phyloP scores from a whole-genome alignment of 2,888 invertebrate species.

The Microctonus aethiopoides region DNA sequence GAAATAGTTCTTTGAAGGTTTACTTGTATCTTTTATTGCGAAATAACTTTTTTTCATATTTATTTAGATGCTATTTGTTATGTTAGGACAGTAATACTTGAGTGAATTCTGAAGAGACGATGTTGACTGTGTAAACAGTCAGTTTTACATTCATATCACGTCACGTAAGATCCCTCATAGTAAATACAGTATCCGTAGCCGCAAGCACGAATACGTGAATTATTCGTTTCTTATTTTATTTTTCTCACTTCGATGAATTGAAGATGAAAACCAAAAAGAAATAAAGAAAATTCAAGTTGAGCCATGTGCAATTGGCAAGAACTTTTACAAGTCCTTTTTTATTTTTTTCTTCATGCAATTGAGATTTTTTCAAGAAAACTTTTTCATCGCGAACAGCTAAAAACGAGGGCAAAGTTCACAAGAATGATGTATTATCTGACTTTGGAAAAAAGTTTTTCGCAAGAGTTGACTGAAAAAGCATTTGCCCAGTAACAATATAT shows the following conservation, averaged over 20 bases:
- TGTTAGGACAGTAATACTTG: no score
- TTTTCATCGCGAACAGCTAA: neutral
- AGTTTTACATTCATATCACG: neutral
- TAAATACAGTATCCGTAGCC: neutral
- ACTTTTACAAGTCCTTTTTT: neutral
- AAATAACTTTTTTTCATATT: neutral
- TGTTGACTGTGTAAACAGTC: neutral
- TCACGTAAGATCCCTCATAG: neutral
- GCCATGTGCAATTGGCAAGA: neutral
- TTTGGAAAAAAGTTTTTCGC: neutral
- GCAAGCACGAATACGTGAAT: neutral
- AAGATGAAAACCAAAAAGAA: neutral
- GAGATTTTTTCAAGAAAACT: neutral
- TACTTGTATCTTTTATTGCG: no score
- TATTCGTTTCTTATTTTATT: neutral
- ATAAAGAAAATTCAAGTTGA: neutral
- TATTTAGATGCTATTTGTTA: no score
- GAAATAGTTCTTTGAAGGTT: no score
- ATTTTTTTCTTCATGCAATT: neutral
- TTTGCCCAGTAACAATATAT: neutral
- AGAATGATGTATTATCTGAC: slow-evolving; percentile 1
- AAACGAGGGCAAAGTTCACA: neutral
- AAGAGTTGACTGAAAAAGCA: neutral
- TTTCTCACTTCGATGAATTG: neutral
- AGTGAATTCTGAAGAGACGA: neutral